Conservation (phyloP, 2,113 vertebrate species). For the Macquaria australasica region DNA sequence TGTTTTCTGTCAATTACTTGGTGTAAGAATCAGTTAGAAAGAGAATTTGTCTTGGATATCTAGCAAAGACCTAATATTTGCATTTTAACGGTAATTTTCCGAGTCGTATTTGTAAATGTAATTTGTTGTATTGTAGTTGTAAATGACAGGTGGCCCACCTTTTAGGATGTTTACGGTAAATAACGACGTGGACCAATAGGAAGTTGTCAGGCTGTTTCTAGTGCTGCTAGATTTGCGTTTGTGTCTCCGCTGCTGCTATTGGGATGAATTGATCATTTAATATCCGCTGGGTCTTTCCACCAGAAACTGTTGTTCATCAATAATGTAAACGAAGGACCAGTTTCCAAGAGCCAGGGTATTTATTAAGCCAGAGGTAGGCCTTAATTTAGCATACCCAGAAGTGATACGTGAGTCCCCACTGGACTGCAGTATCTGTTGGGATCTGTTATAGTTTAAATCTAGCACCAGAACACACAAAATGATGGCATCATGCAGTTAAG, state of each 20-base stretch:
- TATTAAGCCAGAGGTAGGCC: neutral
- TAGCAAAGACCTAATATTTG: neutral
- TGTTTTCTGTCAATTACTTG: neutral
- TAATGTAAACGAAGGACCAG: neutral
- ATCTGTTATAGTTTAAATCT: neutral
- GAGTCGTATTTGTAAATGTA: neutral
- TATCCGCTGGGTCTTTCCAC: neutral
- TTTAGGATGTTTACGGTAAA: slow-evolving; percentile 70
- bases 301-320: neutral
- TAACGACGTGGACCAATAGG: slow-evolving; percentile 75
- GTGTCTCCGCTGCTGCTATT: neutral
- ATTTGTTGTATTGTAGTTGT: neutral
- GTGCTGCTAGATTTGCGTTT: neutral
- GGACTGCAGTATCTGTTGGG: neutral
- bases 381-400: neutral
- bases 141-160: neutral
- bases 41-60: fast-evolving
- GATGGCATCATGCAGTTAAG: neutral
- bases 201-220: slow-evolving; percentile 35
- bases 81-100: fast-evolving
- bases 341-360: neutral
- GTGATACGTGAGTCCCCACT: neutral
- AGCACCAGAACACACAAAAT: neutral
- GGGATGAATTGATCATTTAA: neutral
- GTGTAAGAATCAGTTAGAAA: neutral